Conservation (phyloP, 2,797 vertebrate species). For the Gila robusta region DNA sequence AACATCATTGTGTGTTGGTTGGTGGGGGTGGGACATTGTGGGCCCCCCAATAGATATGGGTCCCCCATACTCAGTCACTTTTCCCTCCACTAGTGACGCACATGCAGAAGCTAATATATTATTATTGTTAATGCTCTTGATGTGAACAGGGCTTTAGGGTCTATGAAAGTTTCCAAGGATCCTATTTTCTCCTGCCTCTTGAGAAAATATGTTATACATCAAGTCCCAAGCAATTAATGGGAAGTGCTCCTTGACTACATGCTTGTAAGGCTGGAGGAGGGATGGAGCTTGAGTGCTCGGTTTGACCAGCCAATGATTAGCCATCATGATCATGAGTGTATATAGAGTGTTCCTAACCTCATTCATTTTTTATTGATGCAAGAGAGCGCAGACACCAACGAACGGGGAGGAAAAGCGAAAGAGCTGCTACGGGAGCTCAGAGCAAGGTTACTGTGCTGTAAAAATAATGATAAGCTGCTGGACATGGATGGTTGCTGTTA, state of each 20-base stretch:
- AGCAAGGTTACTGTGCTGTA: constrained; percentile 66
- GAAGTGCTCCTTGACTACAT: constrained; percentile 13
- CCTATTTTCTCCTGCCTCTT: neutral
- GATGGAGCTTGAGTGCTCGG: neutral
- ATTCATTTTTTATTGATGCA: constrained; percentile 39
- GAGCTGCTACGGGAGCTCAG: constrained; percentile 35
- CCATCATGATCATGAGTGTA: constrained; percentile 9
- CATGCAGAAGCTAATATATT: neutral
- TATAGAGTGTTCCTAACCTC: constrained; percentile 9
- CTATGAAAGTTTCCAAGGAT: neutral
- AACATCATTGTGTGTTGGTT: too few relatives aligned
- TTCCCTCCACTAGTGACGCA: neutral
- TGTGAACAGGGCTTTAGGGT: neutral
- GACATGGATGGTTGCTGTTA: constrained; percentile 53
- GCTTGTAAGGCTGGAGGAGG: neutral
- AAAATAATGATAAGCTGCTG: constrained; percentile 59
- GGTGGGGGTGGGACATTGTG: neutral
- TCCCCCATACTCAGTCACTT: neutral
- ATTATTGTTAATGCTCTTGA: neutral
- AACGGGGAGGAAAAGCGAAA: constrained; percentile 7
- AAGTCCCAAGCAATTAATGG: constrained; percentile 7
- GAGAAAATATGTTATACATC: constrained; percentile 29
- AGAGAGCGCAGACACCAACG: neutral
- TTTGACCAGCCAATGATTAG: neutral
- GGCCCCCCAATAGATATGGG: neutral